Conservation (phyloP, 2,888 invertebrate species). For the Cantharis rufa region DNA sequence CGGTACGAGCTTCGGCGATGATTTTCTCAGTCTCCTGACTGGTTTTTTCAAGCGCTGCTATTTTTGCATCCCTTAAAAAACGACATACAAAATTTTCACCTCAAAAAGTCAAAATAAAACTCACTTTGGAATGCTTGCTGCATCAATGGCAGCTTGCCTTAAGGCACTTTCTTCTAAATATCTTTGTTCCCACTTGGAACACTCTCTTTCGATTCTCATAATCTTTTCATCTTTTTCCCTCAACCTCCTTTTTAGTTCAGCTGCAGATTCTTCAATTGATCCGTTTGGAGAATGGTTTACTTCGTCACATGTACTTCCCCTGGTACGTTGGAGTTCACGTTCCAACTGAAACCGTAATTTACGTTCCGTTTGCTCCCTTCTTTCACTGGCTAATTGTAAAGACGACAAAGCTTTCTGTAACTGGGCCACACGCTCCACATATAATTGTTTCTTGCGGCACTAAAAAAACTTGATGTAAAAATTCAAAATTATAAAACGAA, state of each 20-base stretch:
- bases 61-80: slow-evolving; percentile 74
- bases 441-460: slow-evolving; percentile 83
- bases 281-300: slow-evolving; percentile 48
- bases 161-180: slow-evolving; percentile 81
- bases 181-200: slow-evolving; percentile 84
- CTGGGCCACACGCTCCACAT: slow-evolving; percentile 82
- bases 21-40: slow-evolving; percentile 83
- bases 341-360: slow-evolving; percentile 84
- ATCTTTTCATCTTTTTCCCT: slow-evolving; percentile 73
- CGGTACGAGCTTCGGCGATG: slow-evolving; percentile 83
- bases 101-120: slow-evolving; percentile 34
- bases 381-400: slow-evolving; percentile 81
- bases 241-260: slow-evolving; percentile 66
- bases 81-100: neutral
- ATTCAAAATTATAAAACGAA: neutral
- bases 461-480: neutral
- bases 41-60: slow-evolving; percentile 81
- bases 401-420: slow-evolving; percentile 80
- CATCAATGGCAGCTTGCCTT: slow-evolving; percentile 80
- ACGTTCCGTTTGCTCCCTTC: slow-evolving; percentile 83
- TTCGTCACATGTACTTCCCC: slow-evolving; percentile 41
- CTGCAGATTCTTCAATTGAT: slow-evolving; percentile 60
- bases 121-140: slow-evolving; percentile 75
- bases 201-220: slow-evolving; percentile 76
- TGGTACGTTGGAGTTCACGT: slow-evolving; percentile 73